Evolutionary conservation across 2,113 vertebrate genomes (phyloP).

Genomic region (Corythoichthys haematopterus): DNA sequence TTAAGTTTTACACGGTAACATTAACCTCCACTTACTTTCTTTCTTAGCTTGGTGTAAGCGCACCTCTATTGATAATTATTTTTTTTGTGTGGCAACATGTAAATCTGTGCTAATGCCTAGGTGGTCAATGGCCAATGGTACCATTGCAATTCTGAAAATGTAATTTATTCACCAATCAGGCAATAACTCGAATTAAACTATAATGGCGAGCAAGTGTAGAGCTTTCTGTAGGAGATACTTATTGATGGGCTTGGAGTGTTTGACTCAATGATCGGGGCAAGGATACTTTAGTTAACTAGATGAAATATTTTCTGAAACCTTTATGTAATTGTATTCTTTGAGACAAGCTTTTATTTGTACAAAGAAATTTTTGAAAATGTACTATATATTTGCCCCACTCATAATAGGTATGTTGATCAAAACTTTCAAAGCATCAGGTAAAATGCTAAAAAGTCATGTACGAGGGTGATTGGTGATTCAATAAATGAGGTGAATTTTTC

Average conservation of each 20-base stretch:
- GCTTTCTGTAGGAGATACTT: slow-evolving; percentile 67
- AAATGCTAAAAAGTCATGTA: too few relatives aligned
- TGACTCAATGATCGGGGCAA: slow-evolving; percentile 14
- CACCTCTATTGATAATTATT: slow-evolving; percentile 69
- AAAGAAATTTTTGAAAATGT: too few relatives aligned
- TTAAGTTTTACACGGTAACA: slow-evolving; percentile 62
- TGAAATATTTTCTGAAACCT: background rate
- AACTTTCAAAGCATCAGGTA: too few relatives aligned
- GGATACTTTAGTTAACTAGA: background rate
- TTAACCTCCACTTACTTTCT: slow-evolving; percentile 61
- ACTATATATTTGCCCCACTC: too few relatives aligned
- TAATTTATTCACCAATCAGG: slow-evolving; percentile 71
- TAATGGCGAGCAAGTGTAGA: slow-evolving; percentile 56
- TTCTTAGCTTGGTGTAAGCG: too few relatives aligned
- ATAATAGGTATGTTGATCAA: too few relatives aligned
- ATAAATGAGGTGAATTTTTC: too few relatives aligned
- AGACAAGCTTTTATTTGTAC: background rate
- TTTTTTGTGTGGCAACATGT: slow-evolving; percentile 68
- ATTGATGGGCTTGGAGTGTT: slow-evolving; percentile 69
- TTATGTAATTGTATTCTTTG: too few relatives aligned
- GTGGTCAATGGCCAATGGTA: slow-evolving; percentile 64
- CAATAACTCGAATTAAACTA: slow-evolving; percentile 70
- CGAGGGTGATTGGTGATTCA: too few relatives aligned
- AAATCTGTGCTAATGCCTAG: slow-evolving; percentile 67
- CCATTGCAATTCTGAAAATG: slow-evolving; percentile 58